Evolutionary conservation across 1,140 invertebrate species (phyloP), one percentile per base, ranked within the genome.

Genomic region (Pomacea maculata): DNA sequence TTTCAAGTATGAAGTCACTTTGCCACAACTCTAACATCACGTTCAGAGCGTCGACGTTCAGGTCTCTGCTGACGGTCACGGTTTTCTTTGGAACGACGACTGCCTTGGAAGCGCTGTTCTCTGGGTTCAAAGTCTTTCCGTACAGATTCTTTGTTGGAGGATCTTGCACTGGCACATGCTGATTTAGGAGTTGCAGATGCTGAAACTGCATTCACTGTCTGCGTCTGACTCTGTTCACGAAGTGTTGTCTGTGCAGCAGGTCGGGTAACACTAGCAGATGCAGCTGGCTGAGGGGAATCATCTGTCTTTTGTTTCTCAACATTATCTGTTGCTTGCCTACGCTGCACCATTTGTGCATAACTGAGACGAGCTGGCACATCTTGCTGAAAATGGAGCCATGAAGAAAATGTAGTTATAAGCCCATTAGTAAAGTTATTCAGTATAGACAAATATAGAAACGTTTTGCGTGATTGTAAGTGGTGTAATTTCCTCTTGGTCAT

Each of bases 321-420:
- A 82, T 82, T 83, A 83, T 88, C 79, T 75, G 81, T 83, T 80
- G 89, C 85, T 94, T 93, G 85, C 89, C 94, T 93, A 88, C 95
- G 94, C 87, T 95, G 95, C 83, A 95, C 95, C 89, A 96, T 95
- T 93, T 96, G 95, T 85, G 95, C 95, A 93, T 96, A 96, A 90
- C 95, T 96, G 88, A 95, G 93, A 90, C 61, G 57, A n/a, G 77
- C 65, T 25, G 77, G 77, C 25, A 65, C 75, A 12, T 19, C 75
- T 25, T 78, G 63, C 77, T 78, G 67, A 8, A 61, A 61, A 11
- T 1, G 9, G 15, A 61, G 15, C 57, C 11, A 9, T 6, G 15
- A 14, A 9, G 15, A 61, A 61, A 17, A 61, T 11, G 11, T 61
- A 61, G 34, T 25, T 25, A 25, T 45, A 45, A 45, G 34, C 34